Conservation (phyloP, 2,888 invertebrate species). For the Disparrhopalites patrizii region DNA sequence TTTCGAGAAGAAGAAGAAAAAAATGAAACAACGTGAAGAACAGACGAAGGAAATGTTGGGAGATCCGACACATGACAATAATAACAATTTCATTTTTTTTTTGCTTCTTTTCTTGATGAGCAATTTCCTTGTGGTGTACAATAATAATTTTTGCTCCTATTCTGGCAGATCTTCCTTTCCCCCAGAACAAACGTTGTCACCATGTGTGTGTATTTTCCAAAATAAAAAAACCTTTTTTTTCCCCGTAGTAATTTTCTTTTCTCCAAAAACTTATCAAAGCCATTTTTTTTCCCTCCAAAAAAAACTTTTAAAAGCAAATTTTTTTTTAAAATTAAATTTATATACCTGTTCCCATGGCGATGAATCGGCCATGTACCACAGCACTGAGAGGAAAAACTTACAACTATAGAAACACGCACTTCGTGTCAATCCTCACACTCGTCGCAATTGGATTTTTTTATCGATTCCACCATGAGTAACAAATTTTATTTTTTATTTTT, state of each 20-base stretch:
- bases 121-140: no score
- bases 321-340: no score
- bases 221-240: no score
- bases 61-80: slow-evolving; percentile 1
- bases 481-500: slow-evolving; percentile 2
- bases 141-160: no score
- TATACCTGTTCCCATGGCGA: slow-evolving; percentile 49
- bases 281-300: no score
- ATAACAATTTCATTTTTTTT: no score
- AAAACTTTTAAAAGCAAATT: no score
- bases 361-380: slow-evolving; percentile 48
- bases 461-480: slow-evolving; percentile 18
- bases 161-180: no score
- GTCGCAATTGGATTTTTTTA: neutral
- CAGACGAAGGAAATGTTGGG: neutral
- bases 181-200: no score
- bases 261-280: no score
- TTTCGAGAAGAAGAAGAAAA: neutral
- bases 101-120: no score
- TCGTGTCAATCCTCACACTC: neutral
- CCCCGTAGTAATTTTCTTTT: no score
- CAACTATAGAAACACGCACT: slow-evolving; percentile 8
- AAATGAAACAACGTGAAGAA: neutral
- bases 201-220: neutral
- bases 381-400: slow-evolving; percentile 32